Conservation (phyloP, 64 coral and sea anemone species). For the Pocillopora verrucosa region DNA sequence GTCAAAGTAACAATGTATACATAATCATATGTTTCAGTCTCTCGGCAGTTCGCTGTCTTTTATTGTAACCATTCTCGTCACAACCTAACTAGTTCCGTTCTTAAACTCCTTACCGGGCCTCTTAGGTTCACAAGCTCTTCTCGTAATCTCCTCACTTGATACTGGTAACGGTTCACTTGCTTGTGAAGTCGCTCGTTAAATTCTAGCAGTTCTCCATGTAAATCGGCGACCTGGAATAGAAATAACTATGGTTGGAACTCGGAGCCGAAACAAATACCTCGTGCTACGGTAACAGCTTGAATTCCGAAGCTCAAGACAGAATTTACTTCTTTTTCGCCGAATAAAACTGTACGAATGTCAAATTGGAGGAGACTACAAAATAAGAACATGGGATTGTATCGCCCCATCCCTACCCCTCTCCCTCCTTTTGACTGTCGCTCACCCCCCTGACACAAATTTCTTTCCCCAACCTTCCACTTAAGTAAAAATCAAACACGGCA, state of each 20-base stretch:
- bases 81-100: neutral
- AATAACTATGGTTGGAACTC: neutral
- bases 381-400: too few relatives aligned
- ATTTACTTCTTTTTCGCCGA: too few relatives aligned
- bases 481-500: neutral
- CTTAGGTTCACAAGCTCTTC: conserved; percentile 92
- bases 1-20: too few relatives aligned
- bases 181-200: conserved; percentile 92
- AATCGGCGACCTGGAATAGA: conserved; percentile 81
- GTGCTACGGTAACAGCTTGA: neutral
- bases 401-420: too few relatives aligned
- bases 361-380: too few relatives aligned
- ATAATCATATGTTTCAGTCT: too few relatives aligned
- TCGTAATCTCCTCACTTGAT: conserved; percentile 64
- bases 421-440: too few relatives aligned
- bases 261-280: neutral
- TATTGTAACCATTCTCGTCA: too few relatives aligned
- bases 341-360: too few relatives aligned
- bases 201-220: conserved; percentile 96
- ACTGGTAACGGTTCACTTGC: conserved; percentile 63
- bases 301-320: neutral
- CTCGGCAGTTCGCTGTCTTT: too few relatives aligned
- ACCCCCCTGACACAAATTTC: too few relatives aligned
- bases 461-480: too few relatives aligned
- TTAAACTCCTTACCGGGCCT: conserved; percentile 73